Percentiles rank a stretch among this genome's conserved stretches.
phyloP scores from a whole-genome alignment of 2,113 vertebrate genomes.

The Dendropsophus ebraccatus region DNA sequence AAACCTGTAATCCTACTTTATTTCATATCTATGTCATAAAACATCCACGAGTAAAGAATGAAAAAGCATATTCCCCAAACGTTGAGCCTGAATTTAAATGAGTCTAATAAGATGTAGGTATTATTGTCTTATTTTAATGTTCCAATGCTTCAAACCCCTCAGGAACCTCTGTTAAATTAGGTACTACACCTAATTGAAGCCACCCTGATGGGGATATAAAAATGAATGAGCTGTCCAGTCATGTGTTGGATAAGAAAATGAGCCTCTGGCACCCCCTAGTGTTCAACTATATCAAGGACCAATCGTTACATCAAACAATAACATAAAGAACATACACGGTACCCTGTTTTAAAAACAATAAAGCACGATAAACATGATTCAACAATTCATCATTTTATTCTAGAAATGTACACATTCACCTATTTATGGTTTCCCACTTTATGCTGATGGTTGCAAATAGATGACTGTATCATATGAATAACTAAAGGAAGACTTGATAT shows the following conservation, averaged over 20 bases:
- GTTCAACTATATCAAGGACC: constrained; percentile 59
- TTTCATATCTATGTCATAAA: constrained; percentile 50
- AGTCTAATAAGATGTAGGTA: constrained; percentile 59
- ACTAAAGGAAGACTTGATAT: too few relatives aligned
- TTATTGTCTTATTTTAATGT: constrained; percentile 61
- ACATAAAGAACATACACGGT: neutral
- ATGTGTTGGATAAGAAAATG: constrained; percentile 54
- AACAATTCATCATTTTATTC: neutral
- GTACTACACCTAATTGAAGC: constrained; percentile 58
- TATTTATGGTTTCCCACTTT: neutral
- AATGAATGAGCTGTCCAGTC: constrained; percentile 57
- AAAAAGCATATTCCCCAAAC: constrained; percentile 49
- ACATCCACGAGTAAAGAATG: constrained; percentile 24
- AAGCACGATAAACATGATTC: neutral
- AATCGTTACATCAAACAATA: neutral
- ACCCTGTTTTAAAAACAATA: neutral
- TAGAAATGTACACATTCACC: neutral
- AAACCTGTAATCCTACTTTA: constrained; percentile 51
- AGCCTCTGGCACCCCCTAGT: constrained; percentile 76
- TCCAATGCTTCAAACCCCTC: constrained; percentile 49
- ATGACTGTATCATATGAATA: too few relatives aligned
- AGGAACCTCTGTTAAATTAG: constrained; percentile 55
- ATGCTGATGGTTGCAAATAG: too few relatives aligned
- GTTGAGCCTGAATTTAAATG: constrained; percentile 54
- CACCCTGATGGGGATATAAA: constrained; percentile 60